Percentiles rank a stretch among this genome's conserved stretches.
phyloP scores from a whole-genome alignment of 2,888 invertebrate species.

The Hypselothyrea guttata region DNA sequence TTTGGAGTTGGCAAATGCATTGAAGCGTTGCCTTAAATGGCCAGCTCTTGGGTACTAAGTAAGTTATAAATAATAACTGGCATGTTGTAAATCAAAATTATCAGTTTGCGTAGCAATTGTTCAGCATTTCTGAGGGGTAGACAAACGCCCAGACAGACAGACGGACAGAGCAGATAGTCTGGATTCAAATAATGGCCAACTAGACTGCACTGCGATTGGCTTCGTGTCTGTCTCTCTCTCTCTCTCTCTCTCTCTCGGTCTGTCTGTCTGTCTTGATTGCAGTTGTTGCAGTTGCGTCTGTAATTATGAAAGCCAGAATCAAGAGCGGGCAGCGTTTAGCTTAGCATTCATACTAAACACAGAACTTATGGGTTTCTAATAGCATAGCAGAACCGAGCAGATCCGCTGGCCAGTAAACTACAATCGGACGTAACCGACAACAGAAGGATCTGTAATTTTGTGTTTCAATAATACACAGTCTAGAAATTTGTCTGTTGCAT shows the following conservation, averaged over 20 bases:
- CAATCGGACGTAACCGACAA: too few relatives aligned
- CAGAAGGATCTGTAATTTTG: too few relatives aligned
- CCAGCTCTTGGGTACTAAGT: conserved; percentile 69
- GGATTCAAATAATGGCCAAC: conserved; percentile 62
- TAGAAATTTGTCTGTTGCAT: too few relatives aligned
- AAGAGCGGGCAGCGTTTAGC: conserved; percentile 44
- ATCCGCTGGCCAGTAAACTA: too few relatives aligned
- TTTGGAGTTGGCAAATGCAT: neutral
- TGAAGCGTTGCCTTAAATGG: conserved; percentile 62
- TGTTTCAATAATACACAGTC: too few relatives aligned
- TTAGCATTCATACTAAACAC: conserved; percentile 20
- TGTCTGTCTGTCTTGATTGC: conserved; percentile 38
- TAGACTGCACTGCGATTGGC: neutral
- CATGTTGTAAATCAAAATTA: conserved; percentile 83
- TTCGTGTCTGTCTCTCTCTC: conserved; percentile 16
- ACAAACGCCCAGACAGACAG: neutral
- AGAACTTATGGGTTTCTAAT: conserved; percentile 44
- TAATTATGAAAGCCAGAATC: conserved; percentile 54
- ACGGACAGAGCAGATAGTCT: neutral
- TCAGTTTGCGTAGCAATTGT: conserved; percentile 74
- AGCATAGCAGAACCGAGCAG: conserved; percentile 17
- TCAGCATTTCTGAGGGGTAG: conserved; percentile 46
- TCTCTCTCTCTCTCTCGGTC: too few relatives aligned
- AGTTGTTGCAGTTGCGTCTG: conserved; percentile 42
- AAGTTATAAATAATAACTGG: conserved; percentile 83